A percentile compares a stretch with the other conserved stretches of the same genome.
phyloP scores from a whole-genome alignment of 2,113 vertebrate species.

The Mirza zaza region DNA sequence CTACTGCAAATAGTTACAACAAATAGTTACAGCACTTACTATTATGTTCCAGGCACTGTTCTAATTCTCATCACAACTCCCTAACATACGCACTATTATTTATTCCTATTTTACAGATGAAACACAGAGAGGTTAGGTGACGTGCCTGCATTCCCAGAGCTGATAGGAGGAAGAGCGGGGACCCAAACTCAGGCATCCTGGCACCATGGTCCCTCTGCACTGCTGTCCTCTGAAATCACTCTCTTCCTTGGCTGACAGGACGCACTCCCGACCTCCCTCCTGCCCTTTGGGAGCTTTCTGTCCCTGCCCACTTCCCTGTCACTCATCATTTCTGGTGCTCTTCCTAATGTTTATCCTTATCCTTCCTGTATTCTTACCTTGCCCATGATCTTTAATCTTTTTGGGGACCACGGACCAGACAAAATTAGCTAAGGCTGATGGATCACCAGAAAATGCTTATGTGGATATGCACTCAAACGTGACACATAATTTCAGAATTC shows the following conservation, averaged over 20 bases:
- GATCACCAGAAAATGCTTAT: not conserved
- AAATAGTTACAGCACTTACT: not conserved
- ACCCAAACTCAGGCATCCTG: not conserved
- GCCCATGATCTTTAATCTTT: not conserved
- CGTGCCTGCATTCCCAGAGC: not conserved
- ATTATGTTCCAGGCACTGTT: not conserved
- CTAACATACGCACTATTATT: not conserved
- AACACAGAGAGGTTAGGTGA: not conserved
- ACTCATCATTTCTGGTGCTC: not conserved
- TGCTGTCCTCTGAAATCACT: not conserved
- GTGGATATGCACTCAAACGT: not conserved
- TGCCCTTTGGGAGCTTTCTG: not conserved
- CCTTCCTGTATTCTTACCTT: not conserved
- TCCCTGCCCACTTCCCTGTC: not conserved
- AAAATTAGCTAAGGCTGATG: not conserved
- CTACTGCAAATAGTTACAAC: not conserved
- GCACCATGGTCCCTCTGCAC: no score
- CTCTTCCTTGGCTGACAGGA: not conserved
- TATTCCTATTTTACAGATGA: not conserved
- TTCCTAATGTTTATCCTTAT: not conserved
- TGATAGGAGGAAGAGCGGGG: not conserved
- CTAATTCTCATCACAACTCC: not conserved
- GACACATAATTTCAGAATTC: not conserved
- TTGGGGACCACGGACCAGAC: not conserved
- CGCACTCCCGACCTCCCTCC: not conserved